Percentiles rank a stretch among this genome's conserved stretches.
phyloP scores from a whole-genome alignment of 2,113 vertebrate species.

The Rhea pennata region DNA sequence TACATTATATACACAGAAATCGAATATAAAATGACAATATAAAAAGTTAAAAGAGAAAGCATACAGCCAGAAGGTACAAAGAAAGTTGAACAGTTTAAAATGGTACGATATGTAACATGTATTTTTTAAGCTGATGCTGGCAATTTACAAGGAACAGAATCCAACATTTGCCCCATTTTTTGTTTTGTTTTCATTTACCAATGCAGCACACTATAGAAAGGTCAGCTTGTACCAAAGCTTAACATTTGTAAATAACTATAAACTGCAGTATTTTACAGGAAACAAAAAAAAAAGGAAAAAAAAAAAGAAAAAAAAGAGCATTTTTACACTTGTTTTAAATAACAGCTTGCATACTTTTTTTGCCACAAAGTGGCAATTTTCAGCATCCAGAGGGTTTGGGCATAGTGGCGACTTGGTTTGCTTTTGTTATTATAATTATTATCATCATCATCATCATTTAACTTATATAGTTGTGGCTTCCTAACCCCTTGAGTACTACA shows the following conservation, averaged over 20 bases:
- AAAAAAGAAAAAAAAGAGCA: slow-evolving; percentile 75
- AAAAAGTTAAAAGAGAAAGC: slow-evolving; percentile 98
- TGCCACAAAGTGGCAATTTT: slow-evolving; percentile 76
- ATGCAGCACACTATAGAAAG: slow-evolving; percentile 86
- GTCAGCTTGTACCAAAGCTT: slow-evolving; percentile 94
- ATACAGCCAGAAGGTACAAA: slow-evolving; percentile 96
- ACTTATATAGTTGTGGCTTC: slow-evolving; percentile 63
- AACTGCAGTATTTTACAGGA: slow-evolving; percentile 92
- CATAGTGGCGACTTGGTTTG: slow-evolving; percentile 74
- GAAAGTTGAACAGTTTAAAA: slow-evolving; percentile 94
- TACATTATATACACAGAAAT: slow-evolving; percentile 97
- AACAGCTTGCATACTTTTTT: slow-evolving; percentile 82
- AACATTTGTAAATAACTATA: slow-evolving; percentile 95
- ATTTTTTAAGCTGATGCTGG: slow-evolving; percentile 92
- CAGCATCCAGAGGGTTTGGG: slow-evolving; percentile 79
- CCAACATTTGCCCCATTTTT: slow-evolving; percentile 78
- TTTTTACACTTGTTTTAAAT: slow-evolving; percentile 82
- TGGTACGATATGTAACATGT: slow-evolving; percentile 91
- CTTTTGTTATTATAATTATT: slow-evolving; percentile 8
- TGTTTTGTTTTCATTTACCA: slow-evolving; percentile 82
- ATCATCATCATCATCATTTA: slow-evolving; percentile 44
- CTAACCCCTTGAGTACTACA: slow-evolving; percentile 73
- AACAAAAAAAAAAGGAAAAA: slow-evolving; percentile 61
- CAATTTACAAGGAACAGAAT: slow-evolving; percentile 90
- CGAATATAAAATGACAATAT: slow-evolving; percentile 99